Evolutionary conservation across 1,140 invertebrate genomes (phyloP).

Genomic region (Archegozetes longisetosus): DNA sequence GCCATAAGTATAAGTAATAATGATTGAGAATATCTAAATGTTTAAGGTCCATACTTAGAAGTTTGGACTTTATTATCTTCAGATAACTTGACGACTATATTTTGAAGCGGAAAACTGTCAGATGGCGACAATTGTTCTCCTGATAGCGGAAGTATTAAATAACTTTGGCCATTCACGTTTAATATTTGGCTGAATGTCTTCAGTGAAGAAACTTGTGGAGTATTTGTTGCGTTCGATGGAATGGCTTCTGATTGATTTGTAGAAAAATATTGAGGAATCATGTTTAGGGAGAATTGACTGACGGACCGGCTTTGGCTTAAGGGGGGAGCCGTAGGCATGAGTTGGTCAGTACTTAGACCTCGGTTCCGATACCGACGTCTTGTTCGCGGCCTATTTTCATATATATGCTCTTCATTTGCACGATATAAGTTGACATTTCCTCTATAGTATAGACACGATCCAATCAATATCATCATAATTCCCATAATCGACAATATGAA

Average conservation of each 20-base stretch:
- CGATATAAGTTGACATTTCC: not conserved
- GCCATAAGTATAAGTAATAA: no score
- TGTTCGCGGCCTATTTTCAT: not conserved
- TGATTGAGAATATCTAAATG: not conserved
- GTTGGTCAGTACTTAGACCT: not conserved
- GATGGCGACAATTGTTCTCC: not conserved
- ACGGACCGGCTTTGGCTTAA: not conserved
- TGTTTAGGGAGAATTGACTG: slow-evolving; percentile 15
- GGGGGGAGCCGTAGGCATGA: not conserved
- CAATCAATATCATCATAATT: slow-evolving; percentile 12
- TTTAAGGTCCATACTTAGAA: not conserved
- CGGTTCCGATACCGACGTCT: not conserved
- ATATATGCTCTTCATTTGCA: not conserved
- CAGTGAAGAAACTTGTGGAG: not conserved
- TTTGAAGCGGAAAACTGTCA: not conserved
- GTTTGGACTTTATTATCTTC: not conserved
- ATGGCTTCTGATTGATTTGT: not conserved
- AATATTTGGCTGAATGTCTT: slow-evolving; percentile 1
- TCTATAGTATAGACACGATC: slow-evolving; percentile 11
- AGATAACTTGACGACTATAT: not conserved
- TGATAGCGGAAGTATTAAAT: not conserved
- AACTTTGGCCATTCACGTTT: slow-evolving; percentile 1
- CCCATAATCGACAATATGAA: slow-evolving; percentile 2
- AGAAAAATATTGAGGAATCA: slow-evolving; percentile 16
- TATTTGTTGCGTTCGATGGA: not conserved